phyloP scores from a whole-genome alignment of 2,797 vertebrate genomes.

The Mus spretus region DNA sequence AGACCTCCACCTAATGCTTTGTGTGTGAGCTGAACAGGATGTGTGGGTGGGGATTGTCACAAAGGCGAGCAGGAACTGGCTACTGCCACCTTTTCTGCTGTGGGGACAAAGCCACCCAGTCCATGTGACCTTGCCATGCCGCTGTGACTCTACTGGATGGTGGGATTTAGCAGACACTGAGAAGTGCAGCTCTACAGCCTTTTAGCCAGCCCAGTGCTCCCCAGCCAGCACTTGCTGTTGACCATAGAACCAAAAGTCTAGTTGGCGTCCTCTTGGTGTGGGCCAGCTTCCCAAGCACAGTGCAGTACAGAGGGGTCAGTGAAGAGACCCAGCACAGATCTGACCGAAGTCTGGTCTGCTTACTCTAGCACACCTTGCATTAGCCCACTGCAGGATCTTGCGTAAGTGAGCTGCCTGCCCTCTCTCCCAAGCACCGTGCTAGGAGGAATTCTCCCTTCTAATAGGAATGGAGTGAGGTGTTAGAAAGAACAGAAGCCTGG shows the following conservation, averaged over 20 bases:
- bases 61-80: not conserved
- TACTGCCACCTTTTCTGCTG: not conserved
- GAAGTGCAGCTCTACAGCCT: rapidly evolving
- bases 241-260: not conserved
- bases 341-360: not conserved
- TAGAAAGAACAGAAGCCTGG: not conserved
- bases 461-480: not conserved
- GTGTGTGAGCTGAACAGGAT: not conserved
- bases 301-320: not conserved
- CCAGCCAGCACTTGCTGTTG: not conserved
- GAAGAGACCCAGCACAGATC: not conserved
- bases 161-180: not conserved
- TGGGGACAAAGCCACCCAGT: not conserved
- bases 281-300: not conserved
- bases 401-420: not conserved
- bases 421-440: not conserved
- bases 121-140: not conserved
- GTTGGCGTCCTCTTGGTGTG: no score
- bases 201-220: not conserved
- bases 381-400: not conserved
- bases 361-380: not conserved
- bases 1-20: not conserved
- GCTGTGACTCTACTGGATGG: not conserved
- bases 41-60: not conserved
- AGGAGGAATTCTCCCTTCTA: not conserved